Evolutionary conservation across 2,888 invertebrate genomes (phyloP), one percentile per base, ranked within the genome.

Genomic region (Heliothis peltigera): DNA sequence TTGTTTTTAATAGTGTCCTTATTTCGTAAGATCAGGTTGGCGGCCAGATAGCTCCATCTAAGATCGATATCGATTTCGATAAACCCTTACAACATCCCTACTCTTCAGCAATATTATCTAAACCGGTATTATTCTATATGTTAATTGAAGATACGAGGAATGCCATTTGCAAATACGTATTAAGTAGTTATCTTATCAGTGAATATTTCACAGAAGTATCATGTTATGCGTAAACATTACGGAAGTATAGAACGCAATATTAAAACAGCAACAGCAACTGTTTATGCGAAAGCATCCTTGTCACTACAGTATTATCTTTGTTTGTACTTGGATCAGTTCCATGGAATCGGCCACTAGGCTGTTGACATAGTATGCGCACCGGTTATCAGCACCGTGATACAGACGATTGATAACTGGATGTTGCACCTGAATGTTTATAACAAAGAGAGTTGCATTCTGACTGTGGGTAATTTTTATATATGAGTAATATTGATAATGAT

Each of bases 301-400:
- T 68, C 47, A 54, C 72, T 67, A 69, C 66, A 70, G 63, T 62
- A 69, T 74, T 82, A 81, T 79, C 73, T 43, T 49, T 75, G 64
- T 81, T 77, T 80, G 70, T 63, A 79, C 71, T 76, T 76, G 74
- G 77, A 85, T 84, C 75, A 71, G 66, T 80, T 82, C 71, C 75
- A 78, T 81, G 81, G 86, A 84, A 86, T 77, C 68, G 70, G 64
- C 77, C 75, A 76, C 65, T 67, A 69, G 71, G 68, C 65, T 84
- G 75, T 81, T 82, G 83, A 81, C 83, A 80, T 63, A 72, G 69
- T 66, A 56, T 70, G 65, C 52, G 56, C 62, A 70, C 52, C 71
- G 59, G 75, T 80, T 75, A 84, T 81, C 79, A 73, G 61, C 57
- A 54, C 53, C 32, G 19, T 58, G 67, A 64, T 70, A 63, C 42